Evolutionary conservation across 2,113 vertebrate genomes (phyloP).

Genomic region (Leptosomus discolor): DNA sequence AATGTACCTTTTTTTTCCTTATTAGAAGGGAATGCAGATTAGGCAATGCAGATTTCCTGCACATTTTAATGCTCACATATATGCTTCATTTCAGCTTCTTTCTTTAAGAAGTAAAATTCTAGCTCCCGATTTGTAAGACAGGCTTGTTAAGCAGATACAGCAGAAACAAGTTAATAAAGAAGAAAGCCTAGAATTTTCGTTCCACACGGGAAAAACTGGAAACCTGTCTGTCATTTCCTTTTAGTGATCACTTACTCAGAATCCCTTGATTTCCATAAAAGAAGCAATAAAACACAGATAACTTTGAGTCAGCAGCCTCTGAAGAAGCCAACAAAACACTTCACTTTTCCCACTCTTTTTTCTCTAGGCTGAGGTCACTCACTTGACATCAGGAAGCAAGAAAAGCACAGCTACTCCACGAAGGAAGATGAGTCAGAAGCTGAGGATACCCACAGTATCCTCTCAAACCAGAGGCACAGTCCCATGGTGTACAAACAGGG

Average conservation of each 20-base stretch:
- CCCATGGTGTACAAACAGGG: not conserved
- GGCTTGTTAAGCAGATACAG: not conserved
- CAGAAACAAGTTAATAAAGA: not conserved
- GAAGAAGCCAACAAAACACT: not conserved
- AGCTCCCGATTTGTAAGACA: not conserved
- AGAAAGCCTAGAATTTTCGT: not conserved
- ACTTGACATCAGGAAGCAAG: not conserved
- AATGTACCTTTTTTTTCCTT: not conserved
- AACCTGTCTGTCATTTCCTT: not conserved
- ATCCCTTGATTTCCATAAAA: not conserved
- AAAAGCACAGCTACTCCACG: not conserved
- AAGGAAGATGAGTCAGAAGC: not conserved
- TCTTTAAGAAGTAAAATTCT: not conserved
- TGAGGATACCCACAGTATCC: rapidly evolving
- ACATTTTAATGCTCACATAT: not conserved
- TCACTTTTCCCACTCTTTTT: not conserved
- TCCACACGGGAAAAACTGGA: not conserved
- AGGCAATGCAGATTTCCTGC: not conserved
- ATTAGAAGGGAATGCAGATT: not conserved
- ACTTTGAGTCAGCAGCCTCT: not conserved
- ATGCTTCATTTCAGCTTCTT: not conserved
- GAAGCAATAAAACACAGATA: not conserved
- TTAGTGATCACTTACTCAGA: not conserved
- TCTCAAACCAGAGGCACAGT: not conserved
- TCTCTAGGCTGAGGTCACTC: not conserved